A percentile compares a stretch with the other conserved stretches of the same genome.
phyloP scores from a whole-genome alignment of 2,113 vertebrate species.

The Cavia aperea region DNA sequence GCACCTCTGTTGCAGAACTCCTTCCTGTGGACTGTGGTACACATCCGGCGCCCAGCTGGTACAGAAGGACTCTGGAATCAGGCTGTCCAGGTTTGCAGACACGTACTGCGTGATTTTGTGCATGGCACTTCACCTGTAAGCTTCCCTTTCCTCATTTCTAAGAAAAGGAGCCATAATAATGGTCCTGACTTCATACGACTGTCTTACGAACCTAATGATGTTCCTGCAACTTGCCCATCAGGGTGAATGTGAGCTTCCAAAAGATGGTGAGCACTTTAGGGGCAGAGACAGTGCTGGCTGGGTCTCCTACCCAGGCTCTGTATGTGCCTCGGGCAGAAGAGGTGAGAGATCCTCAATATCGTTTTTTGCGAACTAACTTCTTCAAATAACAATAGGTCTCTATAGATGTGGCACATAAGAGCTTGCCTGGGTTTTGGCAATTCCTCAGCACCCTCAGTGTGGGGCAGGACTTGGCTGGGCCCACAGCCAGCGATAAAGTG shows the following conservation, averaged over 20 bases:
- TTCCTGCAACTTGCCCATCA: not conserved
- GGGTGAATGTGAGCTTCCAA: not conserved
- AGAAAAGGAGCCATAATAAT: not conserved
- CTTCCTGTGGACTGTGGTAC: not conserved
- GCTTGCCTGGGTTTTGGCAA: conserved; percentile 6
- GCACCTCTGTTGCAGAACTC: not conserved
- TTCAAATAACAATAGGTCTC: not conserved
- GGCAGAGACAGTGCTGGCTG: not conserved
- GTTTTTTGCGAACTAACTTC: not conserved
- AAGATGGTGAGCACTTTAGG: not conserved
- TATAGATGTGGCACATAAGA: not conserved
- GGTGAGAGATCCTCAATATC: not conserved
- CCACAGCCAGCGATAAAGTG: conserved; percentile 64
- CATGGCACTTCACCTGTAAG: not conserved
- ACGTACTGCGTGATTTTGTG: fast-evolving
- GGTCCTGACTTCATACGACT: not conserved
- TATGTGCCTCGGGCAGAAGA: not conserved
- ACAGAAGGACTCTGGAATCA: not conserved
- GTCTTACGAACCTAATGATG: not conserved
- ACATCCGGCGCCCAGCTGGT: not conserved
- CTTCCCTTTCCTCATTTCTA: not conserved
- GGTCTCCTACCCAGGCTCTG: not conserved
- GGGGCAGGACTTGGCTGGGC: conserved; percentile 55
- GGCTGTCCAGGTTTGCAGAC: not conserved
- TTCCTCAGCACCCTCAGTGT: conserved; percentile 33